phyloP scores from a whole-genome alignment of 2,113 vertebrate genomes.

The Lates calcarifer region DNA sequence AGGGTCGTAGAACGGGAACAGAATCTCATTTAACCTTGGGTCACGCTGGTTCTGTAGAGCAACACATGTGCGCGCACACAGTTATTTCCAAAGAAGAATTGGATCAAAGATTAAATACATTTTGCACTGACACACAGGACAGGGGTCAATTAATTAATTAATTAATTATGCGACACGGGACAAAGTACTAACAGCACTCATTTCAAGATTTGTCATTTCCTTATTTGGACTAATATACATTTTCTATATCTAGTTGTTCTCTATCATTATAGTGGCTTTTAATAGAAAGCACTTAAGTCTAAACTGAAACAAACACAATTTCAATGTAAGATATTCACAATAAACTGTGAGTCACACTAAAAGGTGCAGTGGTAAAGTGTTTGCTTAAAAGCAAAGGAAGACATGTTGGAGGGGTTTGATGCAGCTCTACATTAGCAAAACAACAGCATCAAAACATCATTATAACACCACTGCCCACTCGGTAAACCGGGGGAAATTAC shows the following conservation, averaged over 20 bases:
- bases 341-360: conserved; percentile 33
- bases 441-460: conserved; percentile 42
- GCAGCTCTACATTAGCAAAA: conserved; percentile 39
- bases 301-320: conserved; percentile 6
- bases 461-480: conserved; percentile 21
- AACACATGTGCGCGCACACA: conserved; percentile 34
- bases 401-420: conserved; percentile 34
- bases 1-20: conserved; percentile 97
- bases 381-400: conserved; percentile 17
- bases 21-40: conserved; percentile 97
- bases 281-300: conserved; percentile 2
- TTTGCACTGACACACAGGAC: conserved; percentile 37
- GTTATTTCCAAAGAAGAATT: conserved; percentile 21
- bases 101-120: neutral
- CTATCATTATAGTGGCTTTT: neutral
- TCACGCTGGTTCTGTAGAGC: conserved; percentile 95
- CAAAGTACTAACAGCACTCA: conserved; percentile 20
- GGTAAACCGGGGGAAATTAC: conserved; percentile 52
- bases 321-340: neutral
- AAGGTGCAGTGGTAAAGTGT: conserved; percentile 25
- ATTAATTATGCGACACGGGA: conserved; percentile 19
- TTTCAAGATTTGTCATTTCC: neutral
- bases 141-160: neutral
- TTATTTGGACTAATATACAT: neutral
- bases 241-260: neutral